Conservation (phyloP, 2,113 vertebrate genomes). For the Thunnus maccoyii region DNA sequence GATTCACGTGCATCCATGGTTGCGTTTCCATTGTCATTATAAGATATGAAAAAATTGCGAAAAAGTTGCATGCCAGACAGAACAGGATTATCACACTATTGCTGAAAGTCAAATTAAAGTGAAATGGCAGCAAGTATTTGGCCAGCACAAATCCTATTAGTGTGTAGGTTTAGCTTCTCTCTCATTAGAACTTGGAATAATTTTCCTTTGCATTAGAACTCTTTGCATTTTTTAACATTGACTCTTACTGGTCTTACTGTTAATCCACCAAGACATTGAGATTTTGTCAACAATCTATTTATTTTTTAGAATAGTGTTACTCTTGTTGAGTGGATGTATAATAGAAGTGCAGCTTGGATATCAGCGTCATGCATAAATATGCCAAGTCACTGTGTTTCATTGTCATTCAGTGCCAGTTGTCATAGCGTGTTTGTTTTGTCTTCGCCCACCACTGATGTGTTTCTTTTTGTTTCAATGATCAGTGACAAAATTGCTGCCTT, state of each 20-base stretch:
- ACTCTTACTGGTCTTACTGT: neutral
- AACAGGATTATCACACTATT: neutral
- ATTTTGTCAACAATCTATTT: neutral
- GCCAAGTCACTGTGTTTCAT: neutral
- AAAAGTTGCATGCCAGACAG: neutral
- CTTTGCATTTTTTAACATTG: neutral
- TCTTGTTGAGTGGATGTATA: neutral
- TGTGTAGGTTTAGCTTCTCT: too few relatives aligned
- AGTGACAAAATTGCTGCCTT: neutral
- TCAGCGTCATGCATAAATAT: conserved; percentile 14
- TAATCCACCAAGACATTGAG: neutral
- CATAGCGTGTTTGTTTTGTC: neutral
- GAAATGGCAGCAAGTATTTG: neutral
- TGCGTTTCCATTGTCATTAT: too few relatives aligned
- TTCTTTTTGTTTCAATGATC: neutral
- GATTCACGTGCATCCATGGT: neutral
- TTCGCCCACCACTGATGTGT: neutral
- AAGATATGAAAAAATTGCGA: too few relatives aligned
- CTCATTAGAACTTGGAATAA: neutral
- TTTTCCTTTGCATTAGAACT: neutral
- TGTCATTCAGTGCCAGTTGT: neutral
- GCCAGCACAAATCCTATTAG: neutral
- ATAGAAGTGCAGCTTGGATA: neutral
- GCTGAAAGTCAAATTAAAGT: neutral
- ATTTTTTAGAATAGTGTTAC: neutral